Percentiles rank a stretch among this genome's conserved stretches.
Conservation (phyloP, 2,888 invertebrate genomes). For the Acleris cristana region DNA sequence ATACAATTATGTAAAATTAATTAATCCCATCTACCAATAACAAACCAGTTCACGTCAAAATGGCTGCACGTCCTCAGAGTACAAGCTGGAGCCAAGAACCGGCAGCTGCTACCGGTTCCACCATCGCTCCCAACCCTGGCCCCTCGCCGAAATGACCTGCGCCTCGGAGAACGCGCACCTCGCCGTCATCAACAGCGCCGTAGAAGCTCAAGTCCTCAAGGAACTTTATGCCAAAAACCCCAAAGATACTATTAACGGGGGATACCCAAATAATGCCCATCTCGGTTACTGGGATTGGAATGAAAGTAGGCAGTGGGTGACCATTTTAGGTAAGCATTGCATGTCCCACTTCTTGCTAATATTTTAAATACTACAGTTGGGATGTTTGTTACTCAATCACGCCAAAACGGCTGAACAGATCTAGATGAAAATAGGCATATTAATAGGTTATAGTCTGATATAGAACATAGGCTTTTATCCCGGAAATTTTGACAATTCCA, state of each 20-base stretch:
- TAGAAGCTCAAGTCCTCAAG: slow-evolving; percentile 18
- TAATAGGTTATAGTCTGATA: too few species aligned
- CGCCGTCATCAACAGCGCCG: slow-evolving; percentile 28
- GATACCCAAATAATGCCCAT: slow-evolving; percentile 3
- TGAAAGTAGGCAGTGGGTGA: slow-evolving; percentile 12
- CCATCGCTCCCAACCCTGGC: slow-evolving; percentile 8
- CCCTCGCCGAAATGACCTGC: slow-evolving; percentile 16
- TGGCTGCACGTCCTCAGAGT: slow-evolving; percentile 7
- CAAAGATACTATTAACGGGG: not conserved
- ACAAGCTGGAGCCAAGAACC: slow-evolving; percentile 4
- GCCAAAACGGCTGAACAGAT: too few species aligned
- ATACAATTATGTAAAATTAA: too few species aligned
- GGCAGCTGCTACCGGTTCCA: slow-evolving; percentile 36
- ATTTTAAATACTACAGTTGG: too few species aligned
- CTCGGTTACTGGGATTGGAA: slow-evolving; percentile 27
- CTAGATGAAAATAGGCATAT: too few species aligned
- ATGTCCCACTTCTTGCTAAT: too few species aligned
- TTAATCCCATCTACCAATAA: too few species aligned
- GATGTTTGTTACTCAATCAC: too few species aligned
- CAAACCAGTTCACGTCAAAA: too few species aligned
- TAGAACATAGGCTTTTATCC: too few species aligned
- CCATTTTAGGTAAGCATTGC: slow-evolving; percentile 12
- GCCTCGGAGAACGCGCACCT: slow-evolving; percentile 24
- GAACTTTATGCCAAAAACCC: slow-evolving; percentile 20
- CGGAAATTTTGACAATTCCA: too few species aligned